These are phyloP conservation scores for Aphis craccivora DNA, from an alignment of 1,140 invertebrate genomes.

Conservation along the genomic window DNA sequence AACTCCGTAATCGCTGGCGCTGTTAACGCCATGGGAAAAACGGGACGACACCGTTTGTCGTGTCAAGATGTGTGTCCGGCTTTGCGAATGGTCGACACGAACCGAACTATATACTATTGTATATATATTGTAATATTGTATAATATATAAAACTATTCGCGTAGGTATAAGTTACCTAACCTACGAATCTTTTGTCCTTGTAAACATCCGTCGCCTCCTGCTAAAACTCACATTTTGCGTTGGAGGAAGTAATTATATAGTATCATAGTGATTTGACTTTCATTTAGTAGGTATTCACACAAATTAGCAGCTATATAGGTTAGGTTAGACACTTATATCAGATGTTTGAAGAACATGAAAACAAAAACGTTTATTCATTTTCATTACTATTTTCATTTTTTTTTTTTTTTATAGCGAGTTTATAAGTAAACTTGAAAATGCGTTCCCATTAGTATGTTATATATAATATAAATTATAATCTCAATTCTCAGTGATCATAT, in stretches of 20 bases:
- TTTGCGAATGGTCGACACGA: no score
- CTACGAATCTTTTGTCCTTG: not conserved
- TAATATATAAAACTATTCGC: not conserved
- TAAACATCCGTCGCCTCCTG: not conserved
- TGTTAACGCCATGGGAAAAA: not conserved
- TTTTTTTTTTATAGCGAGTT: no score
- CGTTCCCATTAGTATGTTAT: no score
- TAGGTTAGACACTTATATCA: no score
- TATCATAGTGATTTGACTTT: no score
- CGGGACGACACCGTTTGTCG: not conserved
- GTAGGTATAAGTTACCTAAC: not conserved
- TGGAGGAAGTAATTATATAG: no score
- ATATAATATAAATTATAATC: no score
- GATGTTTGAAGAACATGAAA: not conserved
- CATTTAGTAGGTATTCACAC: no score
- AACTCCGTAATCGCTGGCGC: not conserved
- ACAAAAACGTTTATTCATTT: not conserved
- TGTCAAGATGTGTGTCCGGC: not conserved
- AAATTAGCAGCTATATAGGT: no score
- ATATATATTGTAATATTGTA: not conserved
- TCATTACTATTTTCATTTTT: no score
- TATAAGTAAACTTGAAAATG: no score
- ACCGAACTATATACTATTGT: not conserved
- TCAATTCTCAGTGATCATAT: not conserved
- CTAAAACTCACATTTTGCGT: not conserved